A percentile compares a stretch with the other conserved stretches of the same genome.
Conservation (phyloP, 92 coral and sea anemone genomes). For the Porites evermanni region DNA sequence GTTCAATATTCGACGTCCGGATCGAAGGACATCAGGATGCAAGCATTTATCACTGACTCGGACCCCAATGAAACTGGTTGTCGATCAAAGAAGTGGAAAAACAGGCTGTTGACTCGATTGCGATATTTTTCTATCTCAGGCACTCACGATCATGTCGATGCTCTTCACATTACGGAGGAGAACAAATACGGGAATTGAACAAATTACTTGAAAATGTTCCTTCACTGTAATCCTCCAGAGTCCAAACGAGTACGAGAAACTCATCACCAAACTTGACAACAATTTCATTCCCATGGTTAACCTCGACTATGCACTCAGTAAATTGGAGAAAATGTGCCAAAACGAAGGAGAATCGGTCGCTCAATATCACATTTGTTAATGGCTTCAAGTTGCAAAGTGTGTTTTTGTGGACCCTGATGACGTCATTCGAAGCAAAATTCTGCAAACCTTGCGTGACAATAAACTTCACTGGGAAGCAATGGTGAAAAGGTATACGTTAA, state of each 20-base stretch:
- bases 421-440: conserved; percentile 34
- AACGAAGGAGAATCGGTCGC: conserved; percentile 39
- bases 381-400: conserved; percentile 39
- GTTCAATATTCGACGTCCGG: conserved; percentile 16
- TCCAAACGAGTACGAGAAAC: conserved; percentile 28
- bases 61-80: conserved; percentile 58
- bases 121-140: conserved; percentile 26
- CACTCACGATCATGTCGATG: conserved; percentile 42
- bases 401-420: conserved; percentile 25
- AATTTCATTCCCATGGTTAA: conserved; percentile 52
- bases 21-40: conserved; percentile 51
- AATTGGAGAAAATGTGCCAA: conserved; percentile 47
- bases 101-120: conserved; percentile 27
- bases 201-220: conserved; percentile 36
- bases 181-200: conserved; percentile 40
- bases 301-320: conserved; percentile 52
- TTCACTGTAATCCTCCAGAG: not conserved
- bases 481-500: conserved; percentile 28
- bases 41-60: conserved; percentile 39
- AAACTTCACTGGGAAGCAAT: conserved; percentile 50
- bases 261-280: conserved; percentile 54
- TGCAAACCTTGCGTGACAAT: conserved; percentile 35
- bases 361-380: conserved; percentile 39
- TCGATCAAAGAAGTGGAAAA: conserved; percentile 39
- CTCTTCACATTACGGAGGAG: conserved; percentile 48